Conservation (phyloP, 1,140 invertebrate genomes). For the Acromyrmex echinatior region DNA sequence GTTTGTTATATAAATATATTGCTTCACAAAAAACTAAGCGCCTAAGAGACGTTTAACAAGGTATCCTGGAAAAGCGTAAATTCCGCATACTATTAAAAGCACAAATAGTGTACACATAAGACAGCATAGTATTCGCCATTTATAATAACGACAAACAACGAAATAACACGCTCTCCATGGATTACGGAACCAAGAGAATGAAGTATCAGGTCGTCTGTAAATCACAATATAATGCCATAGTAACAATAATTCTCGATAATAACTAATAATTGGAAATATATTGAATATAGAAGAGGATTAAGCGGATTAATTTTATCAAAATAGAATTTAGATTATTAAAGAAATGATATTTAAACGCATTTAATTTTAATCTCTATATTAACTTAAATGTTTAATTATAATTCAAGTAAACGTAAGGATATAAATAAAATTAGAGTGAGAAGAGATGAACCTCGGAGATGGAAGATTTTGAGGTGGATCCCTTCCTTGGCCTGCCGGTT, state of each 20-base stretch:
- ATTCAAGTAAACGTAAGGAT: too few relatives aligned
- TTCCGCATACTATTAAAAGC: conserved; percentile 81
- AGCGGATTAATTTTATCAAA: not conserved
- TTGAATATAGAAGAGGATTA: not conserved
- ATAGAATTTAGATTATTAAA: not conserved
- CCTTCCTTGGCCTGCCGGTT: conserved; percentile 89
- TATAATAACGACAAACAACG: conserved; percentile 87
- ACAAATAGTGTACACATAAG: conserved; percentile 80
- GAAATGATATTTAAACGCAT: not conserved
- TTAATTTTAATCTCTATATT: too few relatives aligned
- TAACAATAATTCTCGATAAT: not conserved
- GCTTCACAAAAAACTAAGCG: conserved; percentile 72
- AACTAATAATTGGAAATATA: conserved; percentile 13
- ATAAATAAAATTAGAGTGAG: not conserved
- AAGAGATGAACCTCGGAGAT: conserved; percentile 86
- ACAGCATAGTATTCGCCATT: conserved; percentile 85
- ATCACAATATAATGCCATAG: not conserved
- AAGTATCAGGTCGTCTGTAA: conserved; percentile 88
- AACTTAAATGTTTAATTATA: too few relatives aligned
- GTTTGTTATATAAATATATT: not conserved
- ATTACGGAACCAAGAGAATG: conserved; percentile 89
- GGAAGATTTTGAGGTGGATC: conserved; percentile 88
- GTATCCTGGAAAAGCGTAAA: conserved; percentile 87
- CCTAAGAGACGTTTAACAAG: conserved; percentile 86
- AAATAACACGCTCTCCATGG: conserved; percentile 87